Evolutionary conservation across 92 coral and sea anemone species (phyloP).

Genomic region (Epizoanthus ramosus): DNA sequence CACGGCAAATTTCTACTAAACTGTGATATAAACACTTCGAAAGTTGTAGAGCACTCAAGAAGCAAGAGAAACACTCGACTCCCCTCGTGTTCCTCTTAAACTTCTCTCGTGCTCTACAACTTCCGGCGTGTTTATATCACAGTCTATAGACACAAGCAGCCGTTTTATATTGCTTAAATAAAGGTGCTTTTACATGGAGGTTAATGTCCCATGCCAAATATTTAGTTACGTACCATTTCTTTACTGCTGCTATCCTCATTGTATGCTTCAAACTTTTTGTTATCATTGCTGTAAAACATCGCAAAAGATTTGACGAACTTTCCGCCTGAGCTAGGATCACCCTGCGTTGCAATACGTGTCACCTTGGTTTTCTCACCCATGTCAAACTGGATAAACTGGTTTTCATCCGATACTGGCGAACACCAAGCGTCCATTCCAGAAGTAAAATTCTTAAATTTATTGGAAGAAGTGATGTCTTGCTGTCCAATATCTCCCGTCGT

Average conservation of each 20-base stretch:
- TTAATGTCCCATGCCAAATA: no score
- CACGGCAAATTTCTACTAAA: no score
- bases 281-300: conserved; percentile 83
- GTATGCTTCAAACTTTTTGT: conserved; percentile 84
- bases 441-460: conserved; percentile 79
- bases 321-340: conserved; percentile 70
- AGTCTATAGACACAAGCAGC: no score
- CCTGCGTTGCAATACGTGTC: conserved; percentile 94
- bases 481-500: conserved; percentile 95
- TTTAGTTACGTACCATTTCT: conserved; percentile 48
- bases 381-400: conserved; percentile 93
- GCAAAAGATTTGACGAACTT: conserved; percentile 79
- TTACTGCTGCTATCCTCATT: conserved; percentile 69
- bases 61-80: no score
- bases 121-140: no score
- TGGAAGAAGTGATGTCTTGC: conserved; percentile 84
- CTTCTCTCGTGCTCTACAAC: no score
- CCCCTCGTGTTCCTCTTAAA: no score
- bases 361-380: conserved; percentile 89
- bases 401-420: conserved; percentile 84
- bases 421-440: conserved; percentile 96
- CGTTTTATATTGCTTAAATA: no score
- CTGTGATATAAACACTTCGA: no score
- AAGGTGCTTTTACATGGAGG: no score
- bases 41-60: no score